Base-by-base conservation (phyloP, 2,113 vertebrate genomes). In the Burhinus oedicnemus region DNA sequence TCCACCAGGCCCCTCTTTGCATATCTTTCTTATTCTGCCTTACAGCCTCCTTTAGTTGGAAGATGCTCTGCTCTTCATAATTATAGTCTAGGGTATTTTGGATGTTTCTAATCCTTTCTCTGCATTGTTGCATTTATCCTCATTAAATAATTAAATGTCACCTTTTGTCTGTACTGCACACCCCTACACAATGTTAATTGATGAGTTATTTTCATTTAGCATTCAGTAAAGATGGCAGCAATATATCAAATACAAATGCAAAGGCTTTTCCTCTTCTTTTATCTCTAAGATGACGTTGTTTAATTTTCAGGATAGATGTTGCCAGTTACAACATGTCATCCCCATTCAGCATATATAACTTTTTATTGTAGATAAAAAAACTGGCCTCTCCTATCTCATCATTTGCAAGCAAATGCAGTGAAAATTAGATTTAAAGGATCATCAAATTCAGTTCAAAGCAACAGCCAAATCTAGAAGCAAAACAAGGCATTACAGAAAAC, bases 401-500 rank as follows among this genome's bases (percentile, higher is more conserved):
- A 44, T 42, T 49, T 83, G 52, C 72, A 78, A 96, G 74, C 17
- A 83, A 79, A 76, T 40, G 38, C 34, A 85, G 38, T 23, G 42
- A 75, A 96, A 95, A 95, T 64, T 69, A 89, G 47, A 87, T 78
- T 90, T 80, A 88, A 93, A 83, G 60, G 61, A 66, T 74, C 68
- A 92, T 64, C 38, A 69, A 91, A 74, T 51, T 45, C 70, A 38
- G 42, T 75, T 95, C 55, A 96, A 92, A 92, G 69, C 52, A 83
- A 70, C 9, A 88, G 75, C 27, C 40, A 70, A 70, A 75, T 25
- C 27, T 30, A 60, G 57, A 79, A 55, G 36, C 0, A 0, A 68
- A 91, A 82, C 30, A 82, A 47, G 44, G 57, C 32, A 49, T 42
- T 52, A 62, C 15, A 81, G 22, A 60, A 80, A 81, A 51, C 1